phyloP scores from a whole-genome alignment of 2,888 invertebrate genomes.

The Dysmachus trigonus region DNA sequence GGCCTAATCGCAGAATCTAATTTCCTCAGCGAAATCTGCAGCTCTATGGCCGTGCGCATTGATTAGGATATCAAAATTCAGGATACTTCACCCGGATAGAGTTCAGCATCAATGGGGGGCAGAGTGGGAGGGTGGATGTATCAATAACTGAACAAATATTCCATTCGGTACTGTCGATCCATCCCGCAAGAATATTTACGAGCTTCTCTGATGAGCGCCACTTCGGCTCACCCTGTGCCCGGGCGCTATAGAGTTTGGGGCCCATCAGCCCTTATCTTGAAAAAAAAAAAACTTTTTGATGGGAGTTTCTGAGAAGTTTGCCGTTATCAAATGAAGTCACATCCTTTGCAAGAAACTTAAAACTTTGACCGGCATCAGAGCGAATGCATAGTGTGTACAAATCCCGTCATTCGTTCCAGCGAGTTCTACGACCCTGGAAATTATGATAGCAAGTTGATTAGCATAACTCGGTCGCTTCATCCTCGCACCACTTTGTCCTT shows the following conservation, averaged over 20 bases:
- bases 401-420: not conserved
- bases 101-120: not conserved
- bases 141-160: not conserved
- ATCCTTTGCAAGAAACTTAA: constrained; percentile 2
- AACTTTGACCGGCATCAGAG: not conserved
- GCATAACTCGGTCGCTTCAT: not conserved
- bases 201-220: not conserved
- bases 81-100: not conserved
- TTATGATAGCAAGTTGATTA: constrained; percentile 11
- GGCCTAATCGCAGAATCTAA: not conserved
- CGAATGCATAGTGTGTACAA: not conserved
- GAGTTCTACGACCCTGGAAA: not conserved
- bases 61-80: constrained; percentile 19
- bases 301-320: not conserved
- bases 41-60: not conserved
- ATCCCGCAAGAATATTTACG: not conserved
- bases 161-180: not conserved
- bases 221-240: not conserved
- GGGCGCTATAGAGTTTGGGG: not conserved
- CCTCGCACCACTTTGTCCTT: not conserved
- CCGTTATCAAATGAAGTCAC: constrained; percentile 17
- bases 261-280: not conserved
- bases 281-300: not conserved
- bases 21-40: not conserved
- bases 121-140: not conserved